Evolutionary conservation across 2,797 vertebrate species (phyloP).

Genomic region (Coregonus suidteri): DNA sequence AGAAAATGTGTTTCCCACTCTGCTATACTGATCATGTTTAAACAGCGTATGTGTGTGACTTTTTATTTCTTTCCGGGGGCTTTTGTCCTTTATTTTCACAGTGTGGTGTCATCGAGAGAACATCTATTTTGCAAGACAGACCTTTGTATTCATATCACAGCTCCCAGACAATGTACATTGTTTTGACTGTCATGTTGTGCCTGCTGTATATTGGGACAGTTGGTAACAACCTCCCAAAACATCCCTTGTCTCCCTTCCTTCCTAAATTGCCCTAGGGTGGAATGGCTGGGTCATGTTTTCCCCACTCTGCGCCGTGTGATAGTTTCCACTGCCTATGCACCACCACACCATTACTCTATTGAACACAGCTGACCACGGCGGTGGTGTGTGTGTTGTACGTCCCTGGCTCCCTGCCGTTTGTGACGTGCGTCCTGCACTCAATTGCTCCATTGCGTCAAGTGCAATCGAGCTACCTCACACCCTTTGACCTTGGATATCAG

Average conservation of each 20-base stretch:
- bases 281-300: not conserved
- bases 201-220: not conserved
- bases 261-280: not conserved
- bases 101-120: too few relatives aligned
- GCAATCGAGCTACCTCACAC: not conserved
- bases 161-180: not conserved
- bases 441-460: slow-evolving; percentile 2
- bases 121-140: not conserved
- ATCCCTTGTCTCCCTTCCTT: not conserved
- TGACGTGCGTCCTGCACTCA: not conserved
- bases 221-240: not conserved
- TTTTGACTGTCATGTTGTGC: not conserved
- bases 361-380: not conserved
- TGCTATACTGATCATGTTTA: too few relatives aligned
- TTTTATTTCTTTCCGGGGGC: too few relatives aligned
- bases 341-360: not conserved
- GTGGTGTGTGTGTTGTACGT: not conserved
- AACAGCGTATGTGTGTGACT: too few relatives aligned
- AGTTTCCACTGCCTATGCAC: not conserved
- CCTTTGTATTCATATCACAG: not conserved
- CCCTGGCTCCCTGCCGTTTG: not conserved
- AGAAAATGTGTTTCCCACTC: too few relatives aligned
- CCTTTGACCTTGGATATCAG: not conserved
- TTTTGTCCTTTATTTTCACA: not conserved
- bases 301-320: not conserved